Base-by-base conservation (phyloP, 1,140 invertebrate genomes). In the Drosophila trapezifrons region DNA sequence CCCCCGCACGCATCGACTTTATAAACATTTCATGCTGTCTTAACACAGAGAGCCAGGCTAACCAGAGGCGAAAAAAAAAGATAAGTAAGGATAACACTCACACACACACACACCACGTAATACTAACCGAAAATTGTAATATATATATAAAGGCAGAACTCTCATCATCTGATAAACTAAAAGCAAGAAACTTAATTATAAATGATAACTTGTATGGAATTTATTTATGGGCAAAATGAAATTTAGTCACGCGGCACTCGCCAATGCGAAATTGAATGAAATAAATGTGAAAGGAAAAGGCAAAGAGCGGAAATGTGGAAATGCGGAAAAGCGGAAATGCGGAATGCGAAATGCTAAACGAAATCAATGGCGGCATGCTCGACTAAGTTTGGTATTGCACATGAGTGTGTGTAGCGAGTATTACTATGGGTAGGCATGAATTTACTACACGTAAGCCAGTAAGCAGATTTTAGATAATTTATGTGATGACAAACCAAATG, bases 381-480 rank as follows among this genome's bases (percentile, higher is more conserved):
- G 67, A 58, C 67, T 74, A 74, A 72, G 29, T 73, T 73, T 73
- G 20, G 38, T 63, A 46, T 74, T 74, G 56, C 69, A 49, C 56
- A 74, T 63, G 35, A 49, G 45, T 66, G 18, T 43, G 62, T 64
- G 62, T 65, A 45, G 65, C 43, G 66, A 71, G 66, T 71, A 56
- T 56, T 76, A 78, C 63, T 59, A 65, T 69, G 62, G 78, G 80
- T 84, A 84, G 80, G 60, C 76, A 84, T 80, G 80, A 84, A 84
- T 84, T 84, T 84, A 84, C 81, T 84, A 84, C 49, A 78, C 71
- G 55, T 83, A 83, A 83, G 80, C 59, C 66, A 57, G 45, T 85
- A 80, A 80, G 67, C 55, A 77, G 73, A 77, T 84, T 84, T 84
- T 84, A 84, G 81, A 84, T 80, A 80, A 80, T 84, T 66, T 80